phyloP scores from a whole-genome alignment of 1,140 invertebrate species.

The Dendroctonus valens region DNA sequence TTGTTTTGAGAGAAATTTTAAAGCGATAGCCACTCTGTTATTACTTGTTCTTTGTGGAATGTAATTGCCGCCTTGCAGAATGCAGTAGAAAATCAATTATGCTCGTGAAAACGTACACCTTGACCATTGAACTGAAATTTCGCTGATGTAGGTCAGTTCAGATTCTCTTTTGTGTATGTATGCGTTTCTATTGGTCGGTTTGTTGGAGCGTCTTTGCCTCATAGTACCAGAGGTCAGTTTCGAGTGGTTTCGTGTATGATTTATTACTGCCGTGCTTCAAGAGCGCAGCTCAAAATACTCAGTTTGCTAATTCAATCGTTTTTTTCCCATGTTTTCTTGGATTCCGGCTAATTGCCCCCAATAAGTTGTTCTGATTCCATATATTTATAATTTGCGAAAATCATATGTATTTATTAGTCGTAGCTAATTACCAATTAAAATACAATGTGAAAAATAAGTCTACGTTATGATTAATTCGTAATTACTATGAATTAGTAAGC shows the following conservation, averaged over 20 bases:
- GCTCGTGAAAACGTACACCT: constrained; percentile 4
- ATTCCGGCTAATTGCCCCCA: background rate
- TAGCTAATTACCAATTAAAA: too few relatives aligned
- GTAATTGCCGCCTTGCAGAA: background rate
- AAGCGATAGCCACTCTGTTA: too few relatives aligned
- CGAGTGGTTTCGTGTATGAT: background rate
- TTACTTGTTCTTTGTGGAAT: background rate
- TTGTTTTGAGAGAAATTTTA: too few relatives aligned
- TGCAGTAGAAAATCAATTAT: constrained; percentile 1
- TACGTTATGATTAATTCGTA: too few relatives aligned
- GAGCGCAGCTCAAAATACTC: background rate
- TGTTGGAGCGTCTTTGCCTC: background rate
- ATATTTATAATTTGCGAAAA: background rate
- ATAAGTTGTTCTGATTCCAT: background rate
- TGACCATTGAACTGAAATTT: constrained; percentile 8
- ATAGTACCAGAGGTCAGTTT: background rate
- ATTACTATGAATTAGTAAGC: too few relatives aligned
- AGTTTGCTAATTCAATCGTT: background rate
- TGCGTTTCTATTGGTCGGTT: constrained; percentile 9
- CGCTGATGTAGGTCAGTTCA: constrained; percentile 14
- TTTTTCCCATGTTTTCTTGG: background rate
- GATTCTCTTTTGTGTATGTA: constrained; percentile 4
- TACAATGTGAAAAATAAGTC: too few relatives aligned
- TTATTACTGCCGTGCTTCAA: background rate
- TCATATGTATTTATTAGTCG: too few relatives aligned